These are phyloP conservation scores for Mola mola DNA, from an alignment of 2,113 vertebrate genomes.

Conservation along the genomic window DNA sequence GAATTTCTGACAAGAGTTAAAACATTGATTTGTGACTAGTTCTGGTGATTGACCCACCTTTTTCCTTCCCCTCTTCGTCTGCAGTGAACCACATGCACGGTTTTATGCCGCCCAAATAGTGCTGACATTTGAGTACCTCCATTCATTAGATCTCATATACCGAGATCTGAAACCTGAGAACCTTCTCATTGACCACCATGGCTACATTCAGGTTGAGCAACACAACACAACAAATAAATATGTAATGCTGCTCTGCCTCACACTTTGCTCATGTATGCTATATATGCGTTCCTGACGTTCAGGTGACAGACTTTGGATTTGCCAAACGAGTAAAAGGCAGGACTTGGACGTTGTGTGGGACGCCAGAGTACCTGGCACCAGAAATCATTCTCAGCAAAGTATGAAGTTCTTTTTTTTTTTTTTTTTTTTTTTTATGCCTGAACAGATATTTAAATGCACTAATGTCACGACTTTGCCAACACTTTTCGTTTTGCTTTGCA, in stretches of 20 bases:
- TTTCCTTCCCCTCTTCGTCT: slow-evolving; percentile 7
- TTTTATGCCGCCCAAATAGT: slow-evolving; percentile 99
- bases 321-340: slow-evolving; percentile 99
- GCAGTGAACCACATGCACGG: slow-evolving; percentile 96
- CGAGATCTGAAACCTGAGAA: slow-evolving; percentile 99
- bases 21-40: background rate
- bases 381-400: slow-evolving; percentile 99
- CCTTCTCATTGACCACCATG: slow-evolving; percentile 98
- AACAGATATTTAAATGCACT: background rate
- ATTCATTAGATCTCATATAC: slow-evolving; percentile 99
- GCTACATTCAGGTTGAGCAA: slow-evolving; percentile 95
- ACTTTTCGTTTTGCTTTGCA: background rate
- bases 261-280: background rate
- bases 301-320: slow-evolving; percentile 99
- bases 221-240: background rate
- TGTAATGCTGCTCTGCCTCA: background rate
- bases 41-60: background rate
- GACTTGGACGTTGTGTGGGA: slow-evolving; percentile 99
- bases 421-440: background rate
- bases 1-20: background rate
- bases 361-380: slow-evolving; percentile 97
- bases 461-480: background rate
- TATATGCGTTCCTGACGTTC: slow-evolving; percentile 2
- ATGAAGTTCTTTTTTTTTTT: slow-evolving; percentile 5
- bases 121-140: slow-evolving; percentile 99